Evolutionary conservation across 2,113 vertebrate genomes (phyloP).

Genomic region (Onychorhynchus coronatus): DNA sequence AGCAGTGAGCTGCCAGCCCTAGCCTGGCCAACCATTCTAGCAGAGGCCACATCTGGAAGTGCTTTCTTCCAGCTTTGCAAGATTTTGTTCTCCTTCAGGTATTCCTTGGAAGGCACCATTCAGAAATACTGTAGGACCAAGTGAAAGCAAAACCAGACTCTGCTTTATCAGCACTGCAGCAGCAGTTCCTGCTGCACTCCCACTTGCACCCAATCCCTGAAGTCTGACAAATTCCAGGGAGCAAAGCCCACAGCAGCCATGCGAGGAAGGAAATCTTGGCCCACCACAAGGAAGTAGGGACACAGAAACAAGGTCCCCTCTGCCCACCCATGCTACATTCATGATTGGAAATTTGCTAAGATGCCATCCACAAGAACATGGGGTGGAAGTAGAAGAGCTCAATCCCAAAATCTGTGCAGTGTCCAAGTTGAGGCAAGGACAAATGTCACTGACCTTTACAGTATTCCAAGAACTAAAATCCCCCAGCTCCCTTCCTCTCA

Average conservation of each 20-base stretch:
- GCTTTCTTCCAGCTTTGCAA: not conserved
- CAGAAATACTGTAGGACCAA: fast-evolving
- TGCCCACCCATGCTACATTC: fast-evolving
- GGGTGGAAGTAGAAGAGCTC: not conserved
- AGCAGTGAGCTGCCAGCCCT: not conserved
- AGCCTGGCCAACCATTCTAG: not conserved
- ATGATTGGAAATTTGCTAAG: not conserved
- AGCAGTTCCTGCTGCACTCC: not conserved
- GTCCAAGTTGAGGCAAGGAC: not conserved
- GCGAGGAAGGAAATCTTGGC: not conserved
- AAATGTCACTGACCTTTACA: not conserved
- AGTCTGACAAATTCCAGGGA: not conserved
- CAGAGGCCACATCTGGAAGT: not conserved
- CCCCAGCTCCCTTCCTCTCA: not conserved
- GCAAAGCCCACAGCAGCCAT: not conserved
- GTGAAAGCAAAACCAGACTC: fast-evolving
- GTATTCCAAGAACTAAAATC: constrained; percentile 10
- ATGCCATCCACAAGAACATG: fast-evolving
- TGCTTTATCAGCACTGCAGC: not conserved
- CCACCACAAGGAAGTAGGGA: not conserved
- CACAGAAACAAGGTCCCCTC: not conserved
- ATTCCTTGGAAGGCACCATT: not conserved
- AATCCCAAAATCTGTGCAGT: not conserved
- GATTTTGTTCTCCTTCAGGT: not conserved
- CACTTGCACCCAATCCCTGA: not conserved